phyloP scores from a whole-genome alignment of 2,797 vertebrate species.

The Notolabrus celidotus region DNA sequence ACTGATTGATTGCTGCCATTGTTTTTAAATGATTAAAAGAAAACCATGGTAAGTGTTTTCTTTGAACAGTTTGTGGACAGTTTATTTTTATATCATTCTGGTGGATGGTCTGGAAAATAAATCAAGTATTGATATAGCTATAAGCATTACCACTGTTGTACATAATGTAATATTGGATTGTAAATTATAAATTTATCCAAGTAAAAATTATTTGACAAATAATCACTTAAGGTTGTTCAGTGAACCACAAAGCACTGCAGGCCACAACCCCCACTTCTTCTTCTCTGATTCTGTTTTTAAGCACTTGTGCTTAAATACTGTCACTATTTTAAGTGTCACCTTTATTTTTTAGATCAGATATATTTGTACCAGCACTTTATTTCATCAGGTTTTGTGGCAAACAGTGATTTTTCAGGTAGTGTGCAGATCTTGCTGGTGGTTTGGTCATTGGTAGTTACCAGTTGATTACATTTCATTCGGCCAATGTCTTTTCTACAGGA shows the following conservation, averaged over 20 bases:
- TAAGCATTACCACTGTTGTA: slow-evolving; percentile 87
- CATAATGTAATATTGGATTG: slow-evolving; percentile 90
- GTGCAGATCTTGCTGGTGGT: slow-evolving; percentile 71
- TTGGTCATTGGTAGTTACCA: slow-evolving; percentile 67
- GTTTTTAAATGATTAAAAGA: slow-evolving; percentile 87
- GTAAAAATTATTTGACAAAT: slow-evolving; percentile 77
- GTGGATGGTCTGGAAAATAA: slow-evolving; percentile 85
- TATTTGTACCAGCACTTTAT: slow-evolving; percentile 88
- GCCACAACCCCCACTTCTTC: slow-evolving; percentile 65
- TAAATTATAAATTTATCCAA: slow-evolving; percentile 87
- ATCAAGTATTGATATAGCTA: slow-evolving; percentile 84
- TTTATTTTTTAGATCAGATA: slow-evolving; percentile 72
- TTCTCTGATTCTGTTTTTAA: slow-evolving; percentile 56
- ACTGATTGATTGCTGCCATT: slow-evolving; percentile 89
- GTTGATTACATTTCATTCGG: slow-evolving; percentile 69
- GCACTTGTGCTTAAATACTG: slow-evolving; percentile 44
- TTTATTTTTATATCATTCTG: slow-evolving; percentile 92
- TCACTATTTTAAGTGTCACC: slow-evolving; percentile 66
- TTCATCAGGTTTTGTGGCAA: slow-evolving; percentile 78
- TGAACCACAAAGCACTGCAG: slow-evolving; percentile 77
- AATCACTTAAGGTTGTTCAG: slow-evolving; percentile 79
- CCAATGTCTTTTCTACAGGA: slow-evolving; percentile 61
- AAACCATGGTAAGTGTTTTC: slow-evolving; percentile 85
- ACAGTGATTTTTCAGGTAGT: slow-evolving; percentile 73
- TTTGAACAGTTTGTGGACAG: slow-evolving; percentile 92